A percentile compares a stretch with the other conserved stretches of the same genome.
Evolutionary conservation across 2,888 invertebrate genomes (phyloP).

Genomic region (Pterostichus madidus): DNA sequence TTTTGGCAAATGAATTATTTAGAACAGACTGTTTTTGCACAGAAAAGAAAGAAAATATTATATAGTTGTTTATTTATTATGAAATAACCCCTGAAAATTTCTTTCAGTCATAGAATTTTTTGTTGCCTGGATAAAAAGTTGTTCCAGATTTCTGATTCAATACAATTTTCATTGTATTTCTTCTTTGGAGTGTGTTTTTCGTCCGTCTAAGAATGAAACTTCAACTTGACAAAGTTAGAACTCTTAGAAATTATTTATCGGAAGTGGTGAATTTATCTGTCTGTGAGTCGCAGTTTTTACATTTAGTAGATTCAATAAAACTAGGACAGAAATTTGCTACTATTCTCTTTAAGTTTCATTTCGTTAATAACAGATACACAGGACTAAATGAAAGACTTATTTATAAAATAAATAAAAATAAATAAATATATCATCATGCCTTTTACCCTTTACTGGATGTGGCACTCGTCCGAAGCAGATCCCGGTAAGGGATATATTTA

Average conservation of each 20-base stretch:
- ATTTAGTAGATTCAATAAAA: constrained; percentile 10
- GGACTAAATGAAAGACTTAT: constrained; percentile 13
- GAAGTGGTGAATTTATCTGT: constrained; percentile 35
- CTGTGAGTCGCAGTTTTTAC: background rate
- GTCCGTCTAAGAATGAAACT: background rate
- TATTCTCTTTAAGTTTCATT: constrained; percentile 22
- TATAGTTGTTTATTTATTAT: background rate
- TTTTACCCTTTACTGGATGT: too few species aligned
- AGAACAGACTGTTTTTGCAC: background rate
- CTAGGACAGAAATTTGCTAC: constrained; percentile 16
- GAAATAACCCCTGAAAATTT: too few species aligned
- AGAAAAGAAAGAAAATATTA: background rate
- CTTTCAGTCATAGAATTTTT: too few species aligned
- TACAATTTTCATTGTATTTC: constrained; percentile 31
- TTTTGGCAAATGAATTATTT: background rate
- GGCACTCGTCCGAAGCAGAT: too few species aligned
- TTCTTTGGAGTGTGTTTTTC: constrained; percentile 28
- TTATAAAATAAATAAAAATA: background rate
- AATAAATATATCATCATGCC: too few species aligned
- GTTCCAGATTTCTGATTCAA: constrained; percentile 9
- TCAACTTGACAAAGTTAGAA: constrained; percentile 16
- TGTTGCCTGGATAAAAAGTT: background rate
- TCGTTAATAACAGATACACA: constrained; percentile 24
- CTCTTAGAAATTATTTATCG: constrained; percentile 31
- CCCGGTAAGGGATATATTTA: too few species aligned